phyloP scores from a whole-genome alignment of 2,797 vertebrate species.

The Brachymystax lenok region DNA sequence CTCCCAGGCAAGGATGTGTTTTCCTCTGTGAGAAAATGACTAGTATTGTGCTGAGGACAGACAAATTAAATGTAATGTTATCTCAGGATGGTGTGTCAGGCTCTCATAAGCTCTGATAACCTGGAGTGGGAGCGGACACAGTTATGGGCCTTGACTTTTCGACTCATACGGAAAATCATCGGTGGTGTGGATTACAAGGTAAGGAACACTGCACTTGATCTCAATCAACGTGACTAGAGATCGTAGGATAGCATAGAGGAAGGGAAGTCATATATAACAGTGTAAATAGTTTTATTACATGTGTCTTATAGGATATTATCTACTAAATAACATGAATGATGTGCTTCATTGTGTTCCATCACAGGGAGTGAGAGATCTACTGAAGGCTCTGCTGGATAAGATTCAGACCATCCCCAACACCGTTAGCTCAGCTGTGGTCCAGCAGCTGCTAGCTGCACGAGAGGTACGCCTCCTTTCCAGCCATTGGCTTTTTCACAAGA shows the following conservation, averaged over 20 bases:
- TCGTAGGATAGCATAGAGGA: background rate
- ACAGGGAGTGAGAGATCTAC: conserved; percentile 93
- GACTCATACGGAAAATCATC: conserved; percentile 93
- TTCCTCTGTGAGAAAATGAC: background rate
- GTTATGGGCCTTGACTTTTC: conserved; percentile 95
- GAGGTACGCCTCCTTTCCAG: conserved; percentile 76
- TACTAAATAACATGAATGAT: background rate
- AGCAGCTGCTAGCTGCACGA: conserved; percentile 92
- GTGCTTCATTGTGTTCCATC: background rate
- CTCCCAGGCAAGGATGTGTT: conserved; percentile 73
- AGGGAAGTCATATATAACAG: background rate
- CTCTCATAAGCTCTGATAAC: conserved; percentile 89
- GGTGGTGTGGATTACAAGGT: conserved; percentile 99
- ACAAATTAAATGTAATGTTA: background rate
- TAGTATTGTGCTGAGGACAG: background rate
- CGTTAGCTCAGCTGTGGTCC: conserved; percentile 96
- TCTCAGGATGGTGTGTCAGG: conserved; percentile 92
- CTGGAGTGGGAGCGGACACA: conserved; percentile 98
- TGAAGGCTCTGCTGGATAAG: conserved; percentile 95
- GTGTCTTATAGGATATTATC: background rate
- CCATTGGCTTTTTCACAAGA: background rate
- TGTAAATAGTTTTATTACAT: background rate
- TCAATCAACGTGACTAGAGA: background rate
- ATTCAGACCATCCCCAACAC: conserved; percentile 92
- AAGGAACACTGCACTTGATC: conserved; percentile 10